A percentile compares a stretch with the other conserved stretches of the same genome.
These are phyloP conservation scores for Alentia gelatinosa DNA, from an alignment of 2,888 invertebrate genomes.

Conservation along the genomic window DNA sequence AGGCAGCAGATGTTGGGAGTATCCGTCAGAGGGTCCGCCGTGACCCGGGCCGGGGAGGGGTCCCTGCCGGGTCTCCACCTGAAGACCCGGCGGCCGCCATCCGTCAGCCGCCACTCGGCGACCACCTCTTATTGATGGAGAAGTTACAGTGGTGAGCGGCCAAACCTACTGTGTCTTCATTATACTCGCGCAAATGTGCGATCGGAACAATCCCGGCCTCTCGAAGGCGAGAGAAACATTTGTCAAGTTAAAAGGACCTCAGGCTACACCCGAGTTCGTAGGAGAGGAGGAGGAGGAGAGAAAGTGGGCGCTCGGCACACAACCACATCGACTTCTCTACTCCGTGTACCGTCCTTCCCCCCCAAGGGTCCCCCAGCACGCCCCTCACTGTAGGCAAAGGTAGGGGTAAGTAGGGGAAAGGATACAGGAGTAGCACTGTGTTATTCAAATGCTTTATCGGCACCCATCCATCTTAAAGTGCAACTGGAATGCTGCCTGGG, in stretches of 20 bases:
- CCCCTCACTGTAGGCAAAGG: neutral
- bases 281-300: too few relatives aligned
- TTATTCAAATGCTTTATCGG: neutral
- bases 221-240: neutral
- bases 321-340: neutral
- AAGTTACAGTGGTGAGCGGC: neutral
- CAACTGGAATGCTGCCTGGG: neutral
- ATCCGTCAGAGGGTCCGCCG: neutral
- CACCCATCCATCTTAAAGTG: neutral
- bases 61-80: neutral
- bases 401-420: neutral
- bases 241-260: constrained; percentile 13
- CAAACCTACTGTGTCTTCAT: neutral
- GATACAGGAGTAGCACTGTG: neutral
- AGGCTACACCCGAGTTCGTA: neutral
- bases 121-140: neutral
- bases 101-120: neutral
- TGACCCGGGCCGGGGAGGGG: neutral
- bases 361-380: neutral
- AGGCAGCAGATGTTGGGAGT: neutral
- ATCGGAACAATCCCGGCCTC: neutral
- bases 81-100: neutral
- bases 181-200: constrained; percentile 21
- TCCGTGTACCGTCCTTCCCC: neutral
- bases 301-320: too few relatives aligned